These are phyloP conservation scores for Litoditis marina DNA, from an alignment of 2,888 invertebrate species.

Conservation along the genomic window DNA sequence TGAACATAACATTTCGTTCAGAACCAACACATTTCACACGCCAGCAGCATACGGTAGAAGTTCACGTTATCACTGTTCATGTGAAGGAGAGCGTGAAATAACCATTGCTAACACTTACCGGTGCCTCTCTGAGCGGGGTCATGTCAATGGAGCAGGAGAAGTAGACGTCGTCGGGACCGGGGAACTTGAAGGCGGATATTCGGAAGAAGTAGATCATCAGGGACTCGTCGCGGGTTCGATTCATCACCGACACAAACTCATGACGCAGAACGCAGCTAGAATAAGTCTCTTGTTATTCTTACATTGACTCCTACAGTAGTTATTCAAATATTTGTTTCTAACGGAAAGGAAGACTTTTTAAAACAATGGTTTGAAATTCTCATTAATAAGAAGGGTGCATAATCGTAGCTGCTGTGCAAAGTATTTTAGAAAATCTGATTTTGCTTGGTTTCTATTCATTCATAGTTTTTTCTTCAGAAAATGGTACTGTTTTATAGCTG, in stretches of 20 bases:
- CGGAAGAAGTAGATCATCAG: constrained; percentile 34
- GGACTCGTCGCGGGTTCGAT: constrained; percentile 29
- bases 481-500: too few relatives aligned
- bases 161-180: constrained; percentile 59
- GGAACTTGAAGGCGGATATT: constrained; percentile 51
- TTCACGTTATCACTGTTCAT: background rate
- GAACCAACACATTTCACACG: too few relatives aligned
- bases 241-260: constrained; percentile 49
- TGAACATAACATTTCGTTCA: too few relatives aligned
- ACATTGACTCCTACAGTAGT: too few relatives aligned
- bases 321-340: too few relatives aligned
- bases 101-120: constrained; percentile 32
- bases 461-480: too few relatives aligned
- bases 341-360: too few relatives aligned
- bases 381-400: background rate
- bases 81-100: constrained; percentile 1
- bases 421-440: too few relatives aligned
- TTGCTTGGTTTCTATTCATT: too few relatives aligned
- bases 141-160: constrained; percentile 60
- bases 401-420: too few relatives aligned
- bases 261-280: constrained; percentile 55
- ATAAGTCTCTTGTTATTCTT: too few relatives aligned
- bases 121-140: constrained; percentile 49
- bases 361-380: background rate
- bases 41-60: too few relatives aligned